Evolutionary conservation across 2,113 vertebrate species (phyloP).

Genomic region (Malurus elegans): DNA sequence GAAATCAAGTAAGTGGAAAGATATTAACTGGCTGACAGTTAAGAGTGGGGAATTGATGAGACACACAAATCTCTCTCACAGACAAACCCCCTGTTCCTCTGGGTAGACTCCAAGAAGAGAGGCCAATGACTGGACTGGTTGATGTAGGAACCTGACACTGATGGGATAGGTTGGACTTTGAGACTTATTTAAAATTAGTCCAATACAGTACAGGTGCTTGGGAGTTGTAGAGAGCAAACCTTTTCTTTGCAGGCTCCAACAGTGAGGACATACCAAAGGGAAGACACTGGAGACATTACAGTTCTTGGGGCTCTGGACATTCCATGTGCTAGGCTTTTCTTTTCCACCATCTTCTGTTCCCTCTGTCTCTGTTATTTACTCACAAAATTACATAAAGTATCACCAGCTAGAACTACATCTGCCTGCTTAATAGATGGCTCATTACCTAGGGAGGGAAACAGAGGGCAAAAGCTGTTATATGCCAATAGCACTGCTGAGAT

Average conservation of each 20-base stretch:
- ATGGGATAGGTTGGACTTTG: background rate
- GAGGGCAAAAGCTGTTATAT: constrained; percentile 29
- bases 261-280: rapidly evolving
- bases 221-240: background rate
- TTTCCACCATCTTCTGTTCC: background rate
- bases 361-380: constrained; percentile 11
- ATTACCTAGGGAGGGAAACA: constrained; percentile 59
- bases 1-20: background rate
- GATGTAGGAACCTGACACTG: background rate
- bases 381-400: constrained; percentile 33
- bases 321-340: background rate
- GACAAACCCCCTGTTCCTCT: background rate
- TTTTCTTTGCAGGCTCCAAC: background rate
- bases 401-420: constrained; percentile 26
- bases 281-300: background rate
- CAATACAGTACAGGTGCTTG: background rate
- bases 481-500: constrained; percentile 5
- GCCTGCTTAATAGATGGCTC: constrained; percentile 22
- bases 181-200: background rate
- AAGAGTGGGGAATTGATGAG: background rate
- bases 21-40: background rate
- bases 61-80: background rate
- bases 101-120: background rate
- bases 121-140: background rate
- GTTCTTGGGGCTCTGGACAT: background rate